Base-by-base conservation (phyloP, 2,797 vertebrate species). In the Dallia pectoralis region DNA sequence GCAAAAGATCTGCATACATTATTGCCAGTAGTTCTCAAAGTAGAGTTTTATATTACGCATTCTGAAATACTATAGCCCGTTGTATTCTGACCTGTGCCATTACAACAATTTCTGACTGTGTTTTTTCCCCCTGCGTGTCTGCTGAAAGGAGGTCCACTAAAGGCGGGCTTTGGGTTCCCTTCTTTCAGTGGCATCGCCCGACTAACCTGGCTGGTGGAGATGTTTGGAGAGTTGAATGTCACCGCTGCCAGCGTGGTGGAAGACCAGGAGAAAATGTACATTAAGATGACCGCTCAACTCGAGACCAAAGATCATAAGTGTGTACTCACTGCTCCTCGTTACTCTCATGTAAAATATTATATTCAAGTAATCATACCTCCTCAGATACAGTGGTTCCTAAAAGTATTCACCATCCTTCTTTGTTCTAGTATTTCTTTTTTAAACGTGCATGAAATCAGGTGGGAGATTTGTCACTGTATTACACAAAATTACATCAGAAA, bases 191-290 rank as follows among this genome's bases (percentile, higher is more conserved):
- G 96, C 49, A 94, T 98, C 25, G 89, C 97, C 32, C 93, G 96
- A 8, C 91, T 98, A 70, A 95, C 95, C 0, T 97, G 96, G 96
- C 84, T 99, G 80, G 94, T 97, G n/a, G 94, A 96, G 53, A 90
- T 98, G 77, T 98, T 98, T 0, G 97, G 97, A 33, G 91, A 96
- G 76, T 93, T 98, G 76, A 93, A 92, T 33, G 92, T 96, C 0
- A 90, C 87, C 1, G 90, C 88, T 14, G 96, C 96, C 16, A 90
- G 87, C 11, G 72, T 94, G 76, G 92, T 92, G 82, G 91, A 95
- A 48, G 88, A 91, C 30, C 77, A 90, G 32, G 89, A 89, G 14
- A 91, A 88, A 32, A 89, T 89, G 72, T 93, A 94, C 77, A 90
- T 86, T 80, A 97, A 96, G 88, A 92, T 98, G 93, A 97, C 94